Base-by-base conservation (phyloP, 1,140 invertebrate genomes). In the Papilio xuthus region DNA sequence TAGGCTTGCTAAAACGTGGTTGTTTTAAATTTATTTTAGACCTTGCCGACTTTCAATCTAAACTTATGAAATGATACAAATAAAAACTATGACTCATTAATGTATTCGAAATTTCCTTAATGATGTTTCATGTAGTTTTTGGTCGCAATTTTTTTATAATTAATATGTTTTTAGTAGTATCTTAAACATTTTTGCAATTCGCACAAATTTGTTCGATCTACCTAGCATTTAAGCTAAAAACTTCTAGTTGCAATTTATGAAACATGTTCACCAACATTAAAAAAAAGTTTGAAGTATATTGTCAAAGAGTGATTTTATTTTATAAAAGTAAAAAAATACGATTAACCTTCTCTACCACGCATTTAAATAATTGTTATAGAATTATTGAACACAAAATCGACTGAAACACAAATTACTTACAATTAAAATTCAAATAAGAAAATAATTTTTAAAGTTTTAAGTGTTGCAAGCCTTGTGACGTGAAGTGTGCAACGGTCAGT, bases 401-500 rank as follows among this genome's bases (percentile, higher is more conserved):
- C 8, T 53, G n/a, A 7, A 44, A 10, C 8, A 13, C 12, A 73
- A 73, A 73, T 53, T n/a, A 20, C 23, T 6, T 18, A 18, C 47
- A n/a, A 26, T 23, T 26, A 56, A 0, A 50, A 56, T 53, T 26
- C 32, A 3, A 28, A 37, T 37, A 41, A 73, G 0, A 32, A 41
- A 32, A 23, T 41, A 13, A 41, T 13, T 60, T 75, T 56, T 75
- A 18, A 63, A 63, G 18, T 74, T 63, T 28, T 76, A 3, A 79
- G 63, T 70, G 32, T 83, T 84, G 81, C 32, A 32, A 23, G 12
- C 28, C 53, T 73, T 86, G 82, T 9, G 15, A 20, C 12, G n/a
- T 85, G 84, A 88, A 88, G 82, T 84, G 28, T 41, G 74, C 1
- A 8, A 26, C 41, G 12, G 9, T 41, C 41, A 28, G n/a, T 79